Evolutionary conservation across 1,140 invertebrate species (phyloP), one percentile per base, ranked within the genome.

Genomic region (Spodoptera litura): DNA sequence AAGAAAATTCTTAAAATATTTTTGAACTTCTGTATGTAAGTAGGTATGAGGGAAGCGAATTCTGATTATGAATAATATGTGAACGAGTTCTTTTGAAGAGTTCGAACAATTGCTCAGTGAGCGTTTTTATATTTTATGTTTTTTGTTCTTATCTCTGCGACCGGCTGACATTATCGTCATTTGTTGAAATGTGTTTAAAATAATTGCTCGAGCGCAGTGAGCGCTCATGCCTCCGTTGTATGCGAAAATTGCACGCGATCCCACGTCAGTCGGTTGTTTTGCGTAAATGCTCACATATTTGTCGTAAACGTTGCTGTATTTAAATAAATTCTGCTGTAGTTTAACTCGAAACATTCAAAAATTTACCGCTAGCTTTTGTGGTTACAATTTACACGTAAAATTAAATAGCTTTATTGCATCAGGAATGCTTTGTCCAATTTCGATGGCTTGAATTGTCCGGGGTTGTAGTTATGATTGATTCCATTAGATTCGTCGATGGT

Each of bases 161-260:
- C 82, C 83, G 87, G 83, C 91, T 90, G 91, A 90, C 91, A 94
- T 94, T 93, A 93, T 91, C 88, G 87, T 92, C 91, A 91, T 92
- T 94, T 93, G 93, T 94, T 94, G 93, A 94, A 94, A 94, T 91
- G 92, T 93, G 85, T 94, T 94, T 94, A 94, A 93, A 94, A 93
- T 94, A 94, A 94, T 94, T 93, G 91, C 81, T 85, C 87, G 85
- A 86, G 86, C 81, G 87, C 89, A 82, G 87, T 88, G 91, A 81
- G 87, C 88, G 83, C 87, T 80, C 89, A 90, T 91, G 89, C 87
- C 84, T 87, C 85, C 83, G 85, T 86, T 87, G 91, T 89, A 87
- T 87, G 87, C 82, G 88, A 91, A 93, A 93, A 93, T 93, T 91
- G 92, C 93, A 93, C 92, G 92, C 93, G 88, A 94, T 91, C 83